Conservation (phyloP, 2,113 vertebrate genomes). For the Cettia cetti region DNA sequence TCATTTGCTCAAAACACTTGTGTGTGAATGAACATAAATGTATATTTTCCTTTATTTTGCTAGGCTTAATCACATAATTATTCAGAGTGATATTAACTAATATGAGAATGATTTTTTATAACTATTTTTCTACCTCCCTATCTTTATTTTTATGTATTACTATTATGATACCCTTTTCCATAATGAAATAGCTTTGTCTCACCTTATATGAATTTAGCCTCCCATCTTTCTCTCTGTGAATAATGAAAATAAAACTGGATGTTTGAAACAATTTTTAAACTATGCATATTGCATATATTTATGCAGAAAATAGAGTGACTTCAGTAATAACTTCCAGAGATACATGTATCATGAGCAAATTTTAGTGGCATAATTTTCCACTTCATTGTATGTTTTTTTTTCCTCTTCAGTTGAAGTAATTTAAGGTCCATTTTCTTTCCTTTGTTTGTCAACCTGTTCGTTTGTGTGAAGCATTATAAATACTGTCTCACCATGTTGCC, state of each 20-base stretch:
- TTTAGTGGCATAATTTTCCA: not conserved
- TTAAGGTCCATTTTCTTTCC: not conserved
- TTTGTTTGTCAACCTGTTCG: slow-evolving; percentile 12
- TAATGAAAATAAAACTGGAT: not conserved
- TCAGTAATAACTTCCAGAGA: not conserved
- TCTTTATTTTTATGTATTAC: not conserved
- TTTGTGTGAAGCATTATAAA: not conserved
- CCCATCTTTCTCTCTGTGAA: not conserved
- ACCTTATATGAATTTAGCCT: not conserved
- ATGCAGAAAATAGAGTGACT: not conserved
- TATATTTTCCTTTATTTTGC: not conserved
- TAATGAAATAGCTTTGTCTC: not conserved
- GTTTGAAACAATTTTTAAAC: not conserved
- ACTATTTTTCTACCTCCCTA: not conserved
- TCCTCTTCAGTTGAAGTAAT: not conserved
- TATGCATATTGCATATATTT: not conserved
- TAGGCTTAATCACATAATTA: not conserved
- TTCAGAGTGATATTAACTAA: not conserved
- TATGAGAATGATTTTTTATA: not conserved
- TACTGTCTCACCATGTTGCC: not conserved
- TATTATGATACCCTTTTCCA: not conserved
- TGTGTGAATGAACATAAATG: not conserved
- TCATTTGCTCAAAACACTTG: not conserved
- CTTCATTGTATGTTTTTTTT: not conserved
- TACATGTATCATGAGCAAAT: not conserved